A percentile compares a stretch with the other conserved stretches of the same genome.
phyloP scores from a whole-genome alignment of 2,797 vertebrate genomes.

The Microctenopoma lineatum region DNA sequence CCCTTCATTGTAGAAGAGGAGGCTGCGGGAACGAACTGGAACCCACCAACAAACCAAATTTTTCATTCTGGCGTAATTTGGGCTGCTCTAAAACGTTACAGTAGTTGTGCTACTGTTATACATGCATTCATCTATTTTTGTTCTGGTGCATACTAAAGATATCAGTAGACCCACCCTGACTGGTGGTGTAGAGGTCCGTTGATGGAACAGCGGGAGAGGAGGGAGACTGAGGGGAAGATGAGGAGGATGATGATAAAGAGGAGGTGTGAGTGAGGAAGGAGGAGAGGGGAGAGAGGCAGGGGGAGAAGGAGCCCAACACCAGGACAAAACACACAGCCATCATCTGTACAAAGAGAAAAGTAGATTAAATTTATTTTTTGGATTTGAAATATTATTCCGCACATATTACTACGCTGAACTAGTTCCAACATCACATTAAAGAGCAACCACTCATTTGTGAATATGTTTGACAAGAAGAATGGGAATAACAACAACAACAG shows the following conservation, averaged over 20 bases:
- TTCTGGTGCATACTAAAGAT: not conserved
- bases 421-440: no score
- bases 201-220: constrained; percentile 83
- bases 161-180: constrained; percentile 88
- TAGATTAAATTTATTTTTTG: no score
- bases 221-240: constrained; percentile 81
- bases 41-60: constrained; percentile 37
- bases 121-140: no score
- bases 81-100: no score
- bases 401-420: no score
- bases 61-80: no score
- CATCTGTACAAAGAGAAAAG: constrained; percentile 84
- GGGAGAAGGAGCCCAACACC: constrained; percentile 94
- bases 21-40: constrained; percentile 95
- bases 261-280: constrained; percentile 86
- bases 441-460: no score
- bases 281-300: constrained; percentile 91
- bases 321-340: constrained; percentile 95
- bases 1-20: constrained; percentile 94
- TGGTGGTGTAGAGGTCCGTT: constrained; percentile 92
- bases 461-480: no score
- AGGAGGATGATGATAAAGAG: constrained; percentile 85
- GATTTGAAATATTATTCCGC: no score
- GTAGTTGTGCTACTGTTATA: no score
- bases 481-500: rapidly evolving